phyloP scores from a whole-genome alignment of 1,140 invertebrate species.

The Apis florea region DNA sequence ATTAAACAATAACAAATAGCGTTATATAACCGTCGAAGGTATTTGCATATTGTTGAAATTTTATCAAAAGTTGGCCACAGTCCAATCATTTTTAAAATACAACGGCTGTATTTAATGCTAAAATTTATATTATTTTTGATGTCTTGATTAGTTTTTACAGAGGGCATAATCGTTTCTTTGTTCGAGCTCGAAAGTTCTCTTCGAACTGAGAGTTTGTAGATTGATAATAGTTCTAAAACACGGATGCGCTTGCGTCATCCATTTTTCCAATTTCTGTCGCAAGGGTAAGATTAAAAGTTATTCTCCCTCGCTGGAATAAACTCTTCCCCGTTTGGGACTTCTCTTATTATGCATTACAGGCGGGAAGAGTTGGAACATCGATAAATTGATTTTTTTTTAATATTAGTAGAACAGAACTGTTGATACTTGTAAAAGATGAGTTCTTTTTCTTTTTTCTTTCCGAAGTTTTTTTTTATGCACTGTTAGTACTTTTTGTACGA shows the following conservation, averaged over 20 bases:
- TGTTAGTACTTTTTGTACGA: too few relatives aligned
- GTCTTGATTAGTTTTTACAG: neutral
- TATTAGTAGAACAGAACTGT: neutral
- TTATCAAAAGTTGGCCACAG: slow-evolving; percentile 19
- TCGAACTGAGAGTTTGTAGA: neutral
- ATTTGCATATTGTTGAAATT: neutral
- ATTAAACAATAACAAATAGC: slow-evolving; percentile 4
- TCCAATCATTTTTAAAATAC: slow-evolving; percentile 28
- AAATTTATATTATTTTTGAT: slow-evolving; percentile 1
- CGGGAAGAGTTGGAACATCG: neutral
- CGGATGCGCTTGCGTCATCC: slow-evolving; percentile 27
- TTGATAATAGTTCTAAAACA: neutral
- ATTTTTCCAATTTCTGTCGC: too few relatives aligned
- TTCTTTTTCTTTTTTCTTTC: neutral
- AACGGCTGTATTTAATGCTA: slow-evolving; percentile 20
- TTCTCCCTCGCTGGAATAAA: neutral
- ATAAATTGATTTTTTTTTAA: neutral
- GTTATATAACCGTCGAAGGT: neutral
- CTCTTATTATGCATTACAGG: neutral
- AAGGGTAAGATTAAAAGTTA: neutral
- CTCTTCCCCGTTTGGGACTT: neutral
- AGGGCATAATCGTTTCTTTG: neutral
- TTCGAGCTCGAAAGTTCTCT: neutral
- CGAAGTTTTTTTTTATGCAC: neutral
- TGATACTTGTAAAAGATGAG: neutral